These are phyloP conservation scores for Cremastobaeus sp. DNA, from an alignment of 2,888 invertebrate species.

Conservation along the genomic window DNA sequence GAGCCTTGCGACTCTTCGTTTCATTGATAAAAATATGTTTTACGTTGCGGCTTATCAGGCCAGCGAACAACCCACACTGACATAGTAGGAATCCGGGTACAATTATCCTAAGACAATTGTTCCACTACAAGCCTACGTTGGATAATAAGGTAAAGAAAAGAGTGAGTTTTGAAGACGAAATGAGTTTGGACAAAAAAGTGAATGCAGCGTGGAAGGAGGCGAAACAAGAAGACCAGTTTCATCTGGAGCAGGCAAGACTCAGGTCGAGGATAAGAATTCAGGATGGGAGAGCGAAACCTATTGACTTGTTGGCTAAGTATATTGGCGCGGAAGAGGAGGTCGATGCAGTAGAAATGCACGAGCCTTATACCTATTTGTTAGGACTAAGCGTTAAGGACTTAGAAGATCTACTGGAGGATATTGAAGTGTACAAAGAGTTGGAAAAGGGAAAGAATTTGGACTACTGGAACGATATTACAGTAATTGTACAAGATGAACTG, in stretches of 20 bases:
- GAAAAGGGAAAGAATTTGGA: constrained; percentile 92
- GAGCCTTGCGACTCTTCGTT: too few relatives aligned
- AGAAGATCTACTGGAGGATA: constrained; percentile 97
- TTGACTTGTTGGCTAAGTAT: constrained; percentile 97
- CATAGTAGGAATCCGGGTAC: too few relatives aligned
- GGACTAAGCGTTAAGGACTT: constrained; percentile 93
- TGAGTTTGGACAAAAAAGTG: too few relatives aligned
- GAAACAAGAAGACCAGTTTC: constrained; percentile 97
- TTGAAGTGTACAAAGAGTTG: constrained; percentile 95
- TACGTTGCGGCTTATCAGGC: too few relatives aligned
- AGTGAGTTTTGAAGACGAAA: constrained; percentile 93
- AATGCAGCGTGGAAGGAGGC: constrained; percentile 96
- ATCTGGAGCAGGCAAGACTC: constrained; percentile 95
- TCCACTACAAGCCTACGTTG: too few relatives aligned
- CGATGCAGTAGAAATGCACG: constrained; percentile 97
- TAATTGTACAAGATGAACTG: constrained; percentile 95
- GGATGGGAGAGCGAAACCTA: constrained; percentile 98
- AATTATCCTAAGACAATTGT: too few relatives aligned
- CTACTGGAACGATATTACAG: constrained; percentile 98
- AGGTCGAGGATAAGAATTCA: constrained; percentile 97
- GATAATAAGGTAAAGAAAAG: too few relatives aligned
- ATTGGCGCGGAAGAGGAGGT: constrained; percentile 93
- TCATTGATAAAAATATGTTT: too few relatives aligned
- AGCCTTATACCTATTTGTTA: constrained; percentile 96
- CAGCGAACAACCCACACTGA: too few relatives aligned